These are phyloP conservation scores for Notolabrus celidotus DNA, from an alignment of 2,797 vertebrate species.

Conservation along the genomic window DNA sequence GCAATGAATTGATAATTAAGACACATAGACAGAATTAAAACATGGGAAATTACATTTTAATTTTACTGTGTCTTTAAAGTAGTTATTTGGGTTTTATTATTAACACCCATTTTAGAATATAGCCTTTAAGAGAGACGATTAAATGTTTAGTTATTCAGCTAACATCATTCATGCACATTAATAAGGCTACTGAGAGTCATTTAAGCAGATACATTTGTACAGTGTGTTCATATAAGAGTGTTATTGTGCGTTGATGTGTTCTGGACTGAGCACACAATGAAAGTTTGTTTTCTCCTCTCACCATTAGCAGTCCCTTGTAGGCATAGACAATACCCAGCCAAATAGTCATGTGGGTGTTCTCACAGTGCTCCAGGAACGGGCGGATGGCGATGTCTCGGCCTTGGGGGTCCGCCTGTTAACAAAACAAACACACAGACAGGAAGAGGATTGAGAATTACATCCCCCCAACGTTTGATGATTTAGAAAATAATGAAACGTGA, in stretches of 20 bases:
- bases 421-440: constrained; percentile 53
- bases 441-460: constrained; percentile 30
- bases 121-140: not conserved
- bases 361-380: constrained; percentile 98
- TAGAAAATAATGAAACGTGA: not conserved
- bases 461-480: not conserved
- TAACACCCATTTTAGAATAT: not conserved
- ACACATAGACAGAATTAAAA: not conserved
- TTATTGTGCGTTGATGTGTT: not conserved
- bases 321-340: constrained; percentile 99
- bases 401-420: constrained; percentile 93
- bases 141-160: not conserved
- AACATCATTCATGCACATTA: not conserved
- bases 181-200: not conserved
- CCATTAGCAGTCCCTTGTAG: constrained; percentile 99
- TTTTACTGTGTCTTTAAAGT: not conserved
- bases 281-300: constrained; percentile 79
- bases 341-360: constrained; percentile 99
- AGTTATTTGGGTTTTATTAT: not conserved
- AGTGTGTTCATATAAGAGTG: not conserved
- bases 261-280: constrained; percentile 21
- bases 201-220: not conserved
- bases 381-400: constrained; percentile 98
- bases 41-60: not conserved
- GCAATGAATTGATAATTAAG: not conserved